Base-by-base conservation (phyloP, 1,140 invertebrate genomes). In the Diachasmimorpha longicaudata region DNA sequence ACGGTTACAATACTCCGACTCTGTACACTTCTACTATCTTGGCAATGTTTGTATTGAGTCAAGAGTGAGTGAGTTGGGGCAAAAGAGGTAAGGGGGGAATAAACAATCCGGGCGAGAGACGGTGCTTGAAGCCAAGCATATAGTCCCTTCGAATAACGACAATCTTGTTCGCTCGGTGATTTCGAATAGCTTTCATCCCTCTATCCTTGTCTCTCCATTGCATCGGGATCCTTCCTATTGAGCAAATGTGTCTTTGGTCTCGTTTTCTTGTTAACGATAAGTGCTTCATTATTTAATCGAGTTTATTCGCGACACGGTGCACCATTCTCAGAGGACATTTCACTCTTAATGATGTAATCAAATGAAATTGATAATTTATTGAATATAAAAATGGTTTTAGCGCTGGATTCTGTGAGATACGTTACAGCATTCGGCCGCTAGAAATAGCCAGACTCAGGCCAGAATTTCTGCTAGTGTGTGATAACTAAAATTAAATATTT, bases 111-210 rank as follows among this genome's bases (percentile, higher is more conserved):
- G 31, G 36, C 66, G 66, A 39, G 31, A 66, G 36, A 68, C 31
- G 36, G 25, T 68, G 8, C 66, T 37, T 68, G 36, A 68, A 68
- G 31, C 21, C 23, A 66, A 66, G 31, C 36, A 36, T 3, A 68
- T 68, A 39, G 25, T 68, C 36, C 31, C 25, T 66, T 66, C 31
- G 66, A 68, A 68, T 68, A 68, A 68, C 31, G 31, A 68, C 66
- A 68, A 68, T 68, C 66, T 37, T 37, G 31, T 68, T 37, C 66
- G 66, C 66, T 68, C 66, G 31, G 31, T 68, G 66, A 68, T 68
- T 68, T 39, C 36, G 66, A 39, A 68, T 68, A 19, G 66, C 31
- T 37, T 68, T 39, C 8, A 11, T 13, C 58, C 4, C 58, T 63
- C 21, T 63, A 23, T 55, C 19, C 58, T 14, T 13, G 58, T 63